Evolutionary conservation across 2,888 invertebrate species (phyloP), one percentile per base, ranked within the genome.

Genomic region (Troilus luridus): DNA sequence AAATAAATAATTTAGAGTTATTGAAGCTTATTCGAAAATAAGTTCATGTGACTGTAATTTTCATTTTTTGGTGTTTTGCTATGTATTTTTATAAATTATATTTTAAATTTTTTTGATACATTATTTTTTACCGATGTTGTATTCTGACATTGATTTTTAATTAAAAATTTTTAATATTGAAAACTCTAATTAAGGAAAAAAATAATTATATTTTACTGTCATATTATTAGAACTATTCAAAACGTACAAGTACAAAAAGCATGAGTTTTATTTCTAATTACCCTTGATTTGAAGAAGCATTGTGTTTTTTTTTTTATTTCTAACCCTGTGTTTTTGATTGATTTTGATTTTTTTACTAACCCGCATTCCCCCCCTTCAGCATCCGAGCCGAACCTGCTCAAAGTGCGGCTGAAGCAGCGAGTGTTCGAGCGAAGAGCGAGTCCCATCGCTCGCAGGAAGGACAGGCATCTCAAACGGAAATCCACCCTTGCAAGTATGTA

Each of bases 341-440:
- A 54, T 60, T 90, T 91, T 90, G 88, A 91, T 90, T 62, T 91
- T 64, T 56, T 56, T 62, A 91, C 88, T 89, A 91, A 91, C 91
- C 90, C 88, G 89, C 90, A 77, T 90, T 91, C 90, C 91, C 91
- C 90, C 94, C 94, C 95, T 94, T 93, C 96, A 98, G 98, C 98
- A 94, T 98, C 98, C 95, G 98, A 98, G 96, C 98, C 98, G 93
- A 98, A 99, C 96, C 96, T 98, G 95, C 96, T 98, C 95, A 98
- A 98, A 96, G 97, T 98, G 95, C 97, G 98, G 93, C 96, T 98
- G 94, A 98, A 98, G 95, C 97, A 98, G 95, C 98, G 98, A 94
- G 98, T 98, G 94, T 97, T 98, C 95, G 98, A 98, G 95, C 96
- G 98, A 93, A 97, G 98, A 94, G 97, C 98, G 94, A 98, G 98